These are phyloP conservation scores for Blera fallax DNA, from an alignment of 2,888 invertebrate species.

Conservation along the genomic window DNA sequence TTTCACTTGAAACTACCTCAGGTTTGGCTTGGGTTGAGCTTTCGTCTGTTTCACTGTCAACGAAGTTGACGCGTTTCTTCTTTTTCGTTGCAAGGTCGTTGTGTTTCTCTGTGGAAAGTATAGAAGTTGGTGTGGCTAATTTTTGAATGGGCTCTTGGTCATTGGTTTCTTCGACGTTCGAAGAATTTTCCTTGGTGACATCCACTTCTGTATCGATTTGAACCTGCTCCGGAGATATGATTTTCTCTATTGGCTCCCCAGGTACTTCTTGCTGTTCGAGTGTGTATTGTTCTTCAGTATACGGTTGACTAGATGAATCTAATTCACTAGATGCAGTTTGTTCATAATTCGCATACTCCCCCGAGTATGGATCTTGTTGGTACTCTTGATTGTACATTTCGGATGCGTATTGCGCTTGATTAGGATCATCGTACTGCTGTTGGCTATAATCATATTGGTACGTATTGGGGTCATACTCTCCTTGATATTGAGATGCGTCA, in stretches of 20 bases:
- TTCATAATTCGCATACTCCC: constrained; percentile 56
- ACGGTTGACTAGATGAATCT: constrained; percentile 10
- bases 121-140: constrained; percentile 73
- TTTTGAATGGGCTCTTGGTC: constrained; percentile 8
- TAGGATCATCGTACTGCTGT: constrained; percentile 77
- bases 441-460: constrained; percentile 80
- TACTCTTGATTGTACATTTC: constrained; percentile 73
- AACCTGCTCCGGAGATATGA: constrained; percentile 49
- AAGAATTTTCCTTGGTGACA: background rate
- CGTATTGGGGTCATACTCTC: constrained; percentile 77
- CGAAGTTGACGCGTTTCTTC: constrained; percentile 81
- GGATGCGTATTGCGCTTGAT: constrained; percentile 73
- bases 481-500: constrained; percentile 77
- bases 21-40: constrained; percentile 76
- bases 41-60: constrained; percentile 81
- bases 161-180: background rate
- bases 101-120: constrained; percentile 77
- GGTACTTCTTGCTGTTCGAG: constrained; percentile 12
- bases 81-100: constrained; percentile 76
- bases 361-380: constrained; percentile 58
- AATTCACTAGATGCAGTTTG: background rate
- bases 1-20: constrained; percentile 77
- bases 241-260: constrained; percentile 21
- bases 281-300: constrained; percentile 57
- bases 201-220: background rate